A percentile compares a stretch with the other conserved stretches of the same genome.
Conservation (phyloP, 2,797 vertebrate species). For the Premnoplex brunnescens region DNA sequence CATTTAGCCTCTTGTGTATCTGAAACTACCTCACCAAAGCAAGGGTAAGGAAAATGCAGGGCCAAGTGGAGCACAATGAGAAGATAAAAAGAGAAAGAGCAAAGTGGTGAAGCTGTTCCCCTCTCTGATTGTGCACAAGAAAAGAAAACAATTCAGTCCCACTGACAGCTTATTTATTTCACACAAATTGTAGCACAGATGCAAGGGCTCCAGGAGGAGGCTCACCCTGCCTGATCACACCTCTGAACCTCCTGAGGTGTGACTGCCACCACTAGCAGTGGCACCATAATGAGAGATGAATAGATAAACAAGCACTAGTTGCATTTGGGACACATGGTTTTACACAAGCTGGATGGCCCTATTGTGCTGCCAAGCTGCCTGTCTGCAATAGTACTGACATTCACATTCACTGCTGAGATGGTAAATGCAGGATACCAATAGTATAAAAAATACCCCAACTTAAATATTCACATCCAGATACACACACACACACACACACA, state of each 20-base stretch:
- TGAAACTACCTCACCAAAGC: constrained; percentile 11
- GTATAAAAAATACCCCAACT: not conserved
- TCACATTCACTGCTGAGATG: not conserved
- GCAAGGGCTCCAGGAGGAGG: not conserved
- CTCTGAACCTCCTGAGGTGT: not conserved
- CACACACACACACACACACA: not conserved
- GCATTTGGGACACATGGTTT: not conserved
- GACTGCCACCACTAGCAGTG: not conserved
- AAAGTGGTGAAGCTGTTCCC: not conserved
- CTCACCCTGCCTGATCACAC: not conserved
- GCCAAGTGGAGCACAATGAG: not conserved
- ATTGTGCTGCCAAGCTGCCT: not conserved
- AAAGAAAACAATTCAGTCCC: not conserved
- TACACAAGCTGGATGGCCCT: not conserved
- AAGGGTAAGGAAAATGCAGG: not conserved
- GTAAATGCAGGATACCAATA: not conserved
- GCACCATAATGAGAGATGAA: not conserved
- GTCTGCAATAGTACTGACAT: not conserved
- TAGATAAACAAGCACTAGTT: not conserved
- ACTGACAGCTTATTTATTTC: constrained; percentile 29
- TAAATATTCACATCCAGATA: not conserved
- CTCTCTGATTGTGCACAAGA: not conserved
- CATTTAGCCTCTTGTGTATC: not conserved
- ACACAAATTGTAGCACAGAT: not conserved
- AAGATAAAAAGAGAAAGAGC: not conserved